Conservation (phyloP, 2,888 invertebrate species). For the Xanthorhoe designata region DNA sequence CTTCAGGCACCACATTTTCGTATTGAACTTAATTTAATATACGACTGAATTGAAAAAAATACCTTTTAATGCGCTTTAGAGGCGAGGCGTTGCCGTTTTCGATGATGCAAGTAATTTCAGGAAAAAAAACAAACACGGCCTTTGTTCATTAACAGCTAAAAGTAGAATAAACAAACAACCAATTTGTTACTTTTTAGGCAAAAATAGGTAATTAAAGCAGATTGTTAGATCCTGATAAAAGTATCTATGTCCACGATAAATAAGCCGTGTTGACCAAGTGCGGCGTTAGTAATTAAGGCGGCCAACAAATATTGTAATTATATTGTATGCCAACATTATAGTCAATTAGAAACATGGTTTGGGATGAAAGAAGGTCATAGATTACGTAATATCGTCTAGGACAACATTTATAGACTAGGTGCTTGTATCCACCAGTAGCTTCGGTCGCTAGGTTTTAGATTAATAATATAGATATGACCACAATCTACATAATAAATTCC, state of each 20-base stretch:
- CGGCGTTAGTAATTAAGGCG: constrained; percentile 1
- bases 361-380: background rate
- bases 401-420: background rate
- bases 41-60: no score
- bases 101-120: no score
- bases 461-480: no score
- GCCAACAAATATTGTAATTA: constrained; percentile 2
- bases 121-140: background rate
- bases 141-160: background rate
- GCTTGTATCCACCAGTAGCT: no score
- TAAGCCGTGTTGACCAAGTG: constrained; percentile 4
- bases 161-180: background rate
- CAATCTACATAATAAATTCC: no score
- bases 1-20: no score
- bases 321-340: background rate
- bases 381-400: background rate
- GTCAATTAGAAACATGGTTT: background rate
- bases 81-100: no score
- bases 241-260: background rate
- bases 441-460: no score
- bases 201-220: background rate
- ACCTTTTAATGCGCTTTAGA: no score
- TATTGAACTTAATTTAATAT: no score
- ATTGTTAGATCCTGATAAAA: background rate
- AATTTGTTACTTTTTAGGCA: background rate